These are phyloP conservation scores for Embiotoca jacksoni DNA, from an alignment of 2,113 vertebrate species.

Conservation along the genomic window DNA sequence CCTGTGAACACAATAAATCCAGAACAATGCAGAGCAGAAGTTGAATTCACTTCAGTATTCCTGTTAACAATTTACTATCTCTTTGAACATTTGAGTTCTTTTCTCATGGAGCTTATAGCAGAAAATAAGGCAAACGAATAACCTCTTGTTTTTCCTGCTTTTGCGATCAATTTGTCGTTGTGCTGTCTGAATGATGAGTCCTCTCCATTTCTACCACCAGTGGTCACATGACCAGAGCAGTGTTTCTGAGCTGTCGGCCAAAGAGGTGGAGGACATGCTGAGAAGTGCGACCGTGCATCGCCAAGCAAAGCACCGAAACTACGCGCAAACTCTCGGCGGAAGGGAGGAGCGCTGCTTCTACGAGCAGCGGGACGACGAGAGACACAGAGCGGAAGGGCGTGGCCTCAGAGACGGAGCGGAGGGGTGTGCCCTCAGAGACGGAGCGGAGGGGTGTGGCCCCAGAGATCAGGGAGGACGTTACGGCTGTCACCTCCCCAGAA, in stretches of 20 bases:
- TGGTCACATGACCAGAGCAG: slow-evolving; percentile 66
- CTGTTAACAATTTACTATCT: too few species aligned
- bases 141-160: neutral
- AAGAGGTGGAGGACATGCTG: slow-evolving; percentile 89
- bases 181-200: neutral
- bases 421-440: too few species aligned
- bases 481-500: neutral
- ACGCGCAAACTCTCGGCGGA: neutral
- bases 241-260: slow-evolving; percentile 84
- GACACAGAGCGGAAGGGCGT: neutral
- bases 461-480: too few species aligned
- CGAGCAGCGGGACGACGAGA: neutral
- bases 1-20: too few species aligned
- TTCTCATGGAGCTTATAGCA: neutral
- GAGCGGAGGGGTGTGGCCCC: neutral
- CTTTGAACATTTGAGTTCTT: neutral
- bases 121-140: neutral
- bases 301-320: slow-evolving; percentile 11
- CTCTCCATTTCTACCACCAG: slow-evolving; percentile 4
- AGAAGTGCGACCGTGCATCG: slow-evolving; percentile 84
- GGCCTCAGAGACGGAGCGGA: neutral
- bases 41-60: neutral
- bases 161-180: neutral
- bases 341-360: neutral
- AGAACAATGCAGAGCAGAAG: neutral